Percentiles rank a stretch among this genome's conserved stretches.
Conservation (phyloP, 2,113 vertebrate genomes). For the Hypocryptadius cinnamomeus region DNA sequence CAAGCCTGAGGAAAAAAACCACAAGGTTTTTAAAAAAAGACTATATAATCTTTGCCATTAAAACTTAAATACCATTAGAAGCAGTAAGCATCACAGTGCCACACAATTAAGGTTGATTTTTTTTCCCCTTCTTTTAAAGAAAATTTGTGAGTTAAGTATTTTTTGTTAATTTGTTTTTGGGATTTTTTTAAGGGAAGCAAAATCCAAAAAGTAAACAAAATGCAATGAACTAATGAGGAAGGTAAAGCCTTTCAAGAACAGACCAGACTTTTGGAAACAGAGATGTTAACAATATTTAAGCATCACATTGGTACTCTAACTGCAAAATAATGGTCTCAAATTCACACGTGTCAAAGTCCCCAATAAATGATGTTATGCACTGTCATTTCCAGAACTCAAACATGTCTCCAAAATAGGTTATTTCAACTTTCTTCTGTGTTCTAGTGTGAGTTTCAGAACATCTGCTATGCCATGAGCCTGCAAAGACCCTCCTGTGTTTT, state of each 20-base stretch:
- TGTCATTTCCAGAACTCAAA: background rate
- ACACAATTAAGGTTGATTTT: background rate
- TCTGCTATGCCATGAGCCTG: background rate
- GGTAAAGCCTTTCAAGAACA: background rate
- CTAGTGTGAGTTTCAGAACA: background rate
- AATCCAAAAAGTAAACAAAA: background rate
- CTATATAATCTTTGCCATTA: background rate
- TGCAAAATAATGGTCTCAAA: background rate
- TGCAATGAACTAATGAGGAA: background rate
- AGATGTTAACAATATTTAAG: background rate
- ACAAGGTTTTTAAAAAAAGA: background rate
- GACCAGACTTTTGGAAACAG: background rate
- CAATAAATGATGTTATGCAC: background rate
- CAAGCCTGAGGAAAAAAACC: conserved; percentile 73
- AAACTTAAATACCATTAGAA: background rate
- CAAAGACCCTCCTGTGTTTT: background rate
- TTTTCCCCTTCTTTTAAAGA: background rate
- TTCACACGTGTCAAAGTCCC: background rate
- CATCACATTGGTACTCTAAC: background rate
- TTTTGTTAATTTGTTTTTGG: background rate
- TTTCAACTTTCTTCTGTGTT: background rate
- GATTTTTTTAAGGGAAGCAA: background rate
- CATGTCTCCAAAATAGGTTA: background rate
- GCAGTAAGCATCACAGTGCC: background rate
- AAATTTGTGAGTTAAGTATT: background rate